phyloP scores from a whole-genome alignment of 1,140 invertebrate species.

The Nilaparvata lugens region DNA sequence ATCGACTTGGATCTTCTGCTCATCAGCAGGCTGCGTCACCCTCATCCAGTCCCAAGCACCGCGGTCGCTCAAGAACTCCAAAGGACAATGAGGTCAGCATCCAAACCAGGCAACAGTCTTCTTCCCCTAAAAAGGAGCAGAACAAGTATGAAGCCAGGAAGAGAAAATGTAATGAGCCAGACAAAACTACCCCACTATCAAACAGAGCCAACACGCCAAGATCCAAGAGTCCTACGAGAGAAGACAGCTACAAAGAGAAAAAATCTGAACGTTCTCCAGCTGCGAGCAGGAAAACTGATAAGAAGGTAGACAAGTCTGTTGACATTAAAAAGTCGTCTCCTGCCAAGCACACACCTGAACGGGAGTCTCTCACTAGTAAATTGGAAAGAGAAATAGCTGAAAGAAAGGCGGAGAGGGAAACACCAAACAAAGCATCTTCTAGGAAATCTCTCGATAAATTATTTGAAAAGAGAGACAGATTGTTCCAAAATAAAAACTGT shows the following conservation, averaged over 20 bases:
- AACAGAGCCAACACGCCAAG: conserved; percentile 5
- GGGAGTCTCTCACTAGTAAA: conserved; percentile 18
- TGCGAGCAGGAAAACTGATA: conserved; percentile 60
- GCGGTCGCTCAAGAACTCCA: conserved; percentile 32
- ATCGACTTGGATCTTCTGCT: conserved; percentile 53
- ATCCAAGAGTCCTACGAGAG: conserved; percentile 1
- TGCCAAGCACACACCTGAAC: background rate
- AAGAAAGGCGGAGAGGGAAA: conserved; percentile 21
- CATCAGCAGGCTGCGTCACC: conserved; percentile 30
- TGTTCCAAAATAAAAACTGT: conserved; percentile 4
- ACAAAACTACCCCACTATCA: conserved; percentile 18
- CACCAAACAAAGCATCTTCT: conserved; percentile 18
- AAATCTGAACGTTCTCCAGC: conserved; percentile 40
- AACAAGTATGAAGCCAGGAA: conserved; percentile 25
- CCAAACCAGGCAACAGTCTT: background rate
- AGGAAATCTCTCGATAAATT: conserved; percentile 24
- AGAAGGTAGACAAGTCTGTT: conserved; percentile 37
- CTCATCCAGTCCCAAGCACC: conserved; percentile 37
- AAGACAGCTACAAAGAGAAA: conserved; percentile 24
- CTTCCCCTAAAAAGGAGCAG: conserved; percentile 11
- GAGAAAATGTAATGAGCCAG: conserved; percentile 31
- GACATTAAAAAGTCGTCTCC: background rate
- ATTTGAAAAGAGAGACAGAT: conserved; percentile 24
- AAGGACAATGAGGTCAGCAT: conserved; percentile 12
- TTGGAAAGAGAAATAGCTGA: conserved; percentile 26